Conservation (phyloP, 2,113 vertebrate genomes). For the Poecile atricapillus region DNA sequence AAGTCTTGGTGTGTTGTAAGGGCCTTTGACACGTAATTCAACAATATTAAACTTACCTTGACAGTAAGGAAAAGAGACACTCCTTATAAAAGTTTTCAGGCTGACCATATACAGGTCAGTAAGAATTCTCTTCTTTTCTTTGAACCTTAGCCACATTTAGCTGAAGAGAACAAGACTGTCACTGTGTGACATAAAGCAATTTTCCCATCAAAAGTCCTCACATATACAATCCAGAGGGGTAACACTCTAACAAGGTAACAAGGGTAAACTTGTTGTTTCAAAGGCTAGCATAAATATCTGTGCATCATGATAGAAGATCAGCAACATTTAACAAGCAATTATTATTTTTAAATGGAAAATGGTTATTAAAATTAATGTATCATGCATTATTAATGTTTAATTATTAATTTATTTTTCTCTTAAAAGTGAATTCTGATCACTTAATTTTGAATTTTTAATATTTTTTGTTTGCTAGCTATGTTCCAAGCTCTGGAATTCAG, state of each 20-base stretch:
- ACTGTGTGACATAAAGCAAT: neutral
- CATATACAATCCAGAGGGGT: neutral
- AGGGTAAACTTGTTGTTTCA: neutral
- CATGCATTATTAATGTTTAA: neutral
- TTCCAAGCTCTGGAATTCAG: neutral
- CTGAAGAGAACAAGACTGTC: neutral
- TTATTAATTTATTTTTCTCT: neutral
- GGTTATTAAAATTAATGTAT: accelerated
- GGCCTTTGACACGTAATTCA: neutral
- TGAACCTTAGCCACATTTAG: neutral
- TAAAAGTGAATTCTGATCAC: neutral
- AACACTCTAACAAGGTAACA: no score
- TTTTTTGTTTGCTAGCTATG: neutral
- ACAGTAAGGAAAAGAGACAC: neutral
- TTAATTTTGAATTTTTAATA: neutral
- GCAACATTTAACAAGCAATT: neutral
- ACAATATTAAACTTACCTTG: neutral
- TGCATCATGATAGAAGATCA: neutral
- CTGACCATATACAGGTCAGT: neutral
- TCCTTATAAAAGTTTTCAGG: neutral
- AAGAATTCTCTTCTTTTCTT: neutral
- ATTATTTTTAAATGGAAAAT: neutral
- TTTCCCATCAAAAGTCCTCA: neutral
- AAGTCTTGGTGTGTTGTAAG: neutral
- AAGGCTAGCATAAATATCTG: neutral